phyloP scores from a whole-genome alignment of 2,888 invertebrate species.

The Pteria penguin region DNA sequence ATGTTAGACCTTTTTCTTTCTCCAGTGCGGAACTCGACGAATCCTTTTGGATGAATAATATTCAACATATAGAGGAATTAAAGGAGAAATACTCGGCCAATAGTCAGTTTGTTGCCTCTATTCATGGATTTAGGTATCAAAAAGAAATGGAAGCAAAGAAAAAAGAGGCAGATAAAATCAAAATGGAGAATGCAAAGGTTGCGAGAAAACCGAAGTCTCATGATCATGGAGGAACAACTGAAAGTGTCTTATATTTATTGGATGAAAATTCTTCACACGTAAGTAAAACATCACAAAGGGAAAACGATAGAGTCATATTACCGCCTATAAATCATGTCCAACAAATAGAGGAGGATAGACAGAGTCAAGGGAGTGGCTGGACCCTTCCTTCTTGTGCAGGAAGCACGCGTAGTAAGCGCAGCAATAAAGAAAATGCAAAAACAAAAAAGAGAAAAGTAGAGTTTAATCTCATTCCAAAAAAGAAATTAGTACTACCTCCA shows the following conservation, averaged over 20 bases:
- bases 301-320: not conserved
- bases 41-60: conserved; percentile 25
- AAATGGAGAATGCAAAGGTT: not conserved
- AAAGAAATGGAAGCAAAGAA: conserved; percentile 6
- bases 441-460: conserved; percentile 34
- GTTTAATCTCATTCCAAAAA: conserved; percentile 31
- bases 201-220: not conserved
- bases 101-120: conserved; percentile 31
- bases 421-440: not conserved
- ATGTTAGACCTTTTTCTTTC: conserved; percentile 31
- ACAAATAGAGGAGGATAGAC: conserved; percentile 8
- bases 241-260: not conserved
- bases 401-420: not conserved
- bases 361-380: conserved; percentile 7
- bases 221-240: not conserved
- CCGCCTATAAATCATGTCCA: not conserved
- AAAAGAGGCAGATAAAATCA: conserved; percentile 7
- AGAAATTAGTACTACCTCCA: conserved; percentile 31
- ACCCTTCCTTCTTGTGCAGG: not conserved
- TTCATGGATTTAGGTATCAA: conserved; percentile 21
- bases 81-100: conserved; percentile 39
- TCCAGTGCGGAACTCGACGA: conserved; percentile 30
- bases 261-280: not conserved
- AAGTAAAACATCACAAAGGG: not conserved
- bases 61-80: conserved; percentile 33